Evolutionary conservation across 92 coral and sea anemone genomes (phyloP), one percentile per base, ranked within the genome.

Genomic region (Virgularia gustaviana): DNA sequence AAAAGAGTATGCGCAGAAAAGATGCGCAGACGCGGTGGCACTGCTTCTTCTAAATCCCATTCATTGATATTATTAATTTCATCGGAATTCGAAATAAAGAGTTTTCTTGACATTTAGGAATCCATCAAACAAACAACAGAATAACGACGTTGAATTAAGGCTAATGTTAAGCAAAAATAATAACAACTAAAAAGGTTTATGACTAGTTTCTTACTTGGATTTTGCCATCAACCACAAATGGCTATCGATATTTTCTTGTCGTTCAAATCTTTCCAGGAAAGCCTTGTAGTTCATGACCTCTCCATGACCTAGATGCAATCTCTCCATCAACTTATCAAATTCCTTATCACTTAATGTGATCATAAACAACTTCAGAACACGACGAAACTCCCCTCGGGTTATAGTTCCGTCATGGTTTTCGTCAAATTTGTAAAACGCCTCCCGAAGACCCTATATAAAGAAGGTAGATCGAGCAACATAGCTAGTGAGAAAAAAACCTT

Each of bases 201-300:
- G n/a, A n/a, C n/a, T n/a, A n/a, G n/a, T n/a, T n/a, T 34, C 88
- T 81, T 71, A 91, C 97, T 85, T 77, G 71, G 87, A 88, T 65
- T 74, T 89, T 3, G 90, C 87, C 65, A 86, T 86, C 33, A 91
- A 86, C 97, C 97, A 91, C 1, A 89, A 91, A 79, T 91, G 97
- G 0, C 97, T 91, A 33, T 89, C 92, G 3, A 89, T 82, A 44
- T 83, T 81, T 62, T 91, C 97, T 55, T 83, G 85, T 49, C 85
- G 88, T 77, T 91, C 90, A 75, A 91, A 91, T 41, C 91, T 82
- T 79, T 89, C 83, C 39, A 91, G 76, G 77, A 91, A 91, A 51
- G 88, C 96, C 32, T 83, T 73, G 66, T 91, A 91, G 75, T 89
- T 91, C 36, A 91, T 88, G 59, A 71, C 86, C n/a, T 85, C 92